Evolutionary conservation across 92 coral and sea anemone species (phyloP).

Genomic region (Phymanthus crucifer): DNA sequence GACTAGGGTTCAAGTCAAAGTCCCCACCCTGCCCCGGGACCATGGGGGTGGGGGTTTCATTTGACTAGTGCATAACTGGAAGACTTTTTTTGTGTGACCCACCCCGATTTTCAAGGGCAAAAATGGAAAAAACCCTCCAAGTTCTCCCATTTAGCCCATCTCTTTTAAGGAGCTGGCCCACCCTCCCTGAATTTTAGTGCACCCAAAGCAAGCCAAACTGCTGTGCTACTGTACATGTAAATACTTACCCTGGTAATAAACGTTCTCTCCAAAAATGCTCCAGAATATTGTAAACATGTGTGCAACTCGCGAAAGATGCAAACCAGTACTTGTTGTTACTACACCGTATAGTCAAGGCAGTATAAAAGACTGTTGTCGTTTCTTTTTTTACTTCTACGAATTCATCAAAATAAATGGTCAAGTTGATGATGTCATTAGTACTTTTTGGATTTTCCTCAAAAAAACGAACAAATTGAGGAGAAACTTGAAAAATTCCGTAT

Average conservation of each 20-base stretch:
- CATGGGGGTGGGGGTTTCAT: no score
- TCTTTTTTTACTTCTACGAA: conserved; percentile 79
- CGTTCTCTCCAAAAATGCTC: conserved; percentile 98
- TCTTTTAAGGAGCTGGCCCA: no score
- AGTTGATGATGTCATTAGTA: conserved; percentile 46
- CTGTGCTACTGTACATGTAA: not conserved
- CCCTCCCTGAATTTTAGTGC: not conserved
- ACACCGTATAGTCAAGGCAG: conserved; percentile 76
- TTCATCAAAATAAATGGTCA: conserved; percentile 67
- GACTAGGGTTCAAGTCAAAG: no score
- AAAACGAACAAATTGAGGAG: conserved; percentile 75
- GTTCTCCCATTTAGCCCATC: no score
- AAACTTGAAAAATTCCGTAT: conserved; percentile 67
- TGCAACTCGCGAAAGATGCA: conserved; percentile 80
- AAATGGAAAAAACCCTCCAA: no score
- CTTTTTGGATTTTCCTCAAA: conserved; percentile 36
- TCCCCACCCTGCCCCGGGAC: no score
- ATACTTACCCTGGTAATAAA: conserved; percentile 64
- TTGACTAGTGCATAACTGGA: no score
- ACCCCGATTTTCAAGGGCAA: no score
- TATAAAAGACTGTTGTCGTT: conserved; percentile 68
- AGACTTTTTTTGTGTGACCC: no score
- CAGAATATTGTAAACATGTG: conserved; percentile 67
- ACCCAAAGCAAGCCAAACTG: not conserved
- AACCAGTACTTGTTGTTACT: conserved; percentile 82